Conservation (phyloP, 35 echinoderm and acorn worm genomes). For the Apostichopus parvimensis region DNA sequence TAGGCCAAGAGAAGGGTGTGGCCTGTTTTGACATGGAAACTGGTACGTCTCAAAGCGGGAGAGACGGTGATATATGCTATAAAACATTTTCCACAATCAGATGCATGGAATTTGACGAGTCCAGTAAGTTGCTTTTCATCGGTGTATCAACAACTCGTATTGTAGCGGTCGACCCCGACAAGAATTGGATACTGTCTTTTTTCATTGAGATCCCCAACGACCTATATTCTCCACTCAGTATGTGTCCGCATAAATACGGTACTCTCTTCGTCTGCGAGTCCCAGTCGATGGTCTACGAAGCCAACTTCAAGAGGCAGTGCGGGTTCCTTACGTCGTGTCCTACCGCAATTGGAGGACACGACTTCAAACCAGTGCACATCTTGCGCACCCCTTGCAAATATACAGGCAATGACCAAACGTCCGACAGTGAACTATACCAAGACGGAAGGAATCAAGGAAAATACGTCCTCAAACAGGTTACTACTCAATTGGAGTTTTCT, state of each 20-base stretch:
- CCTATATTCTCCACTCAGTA: constrained; percentile 22
- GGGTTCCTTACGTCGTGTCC: constrained; percentile 36
- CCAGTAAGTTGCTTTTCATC: constrained; percentile 36
- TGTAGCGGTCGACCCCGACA: constrained; percentile 20
- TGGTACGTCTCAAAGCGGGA: background rate
- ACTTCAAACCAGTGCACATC: constrained; percentile 24
- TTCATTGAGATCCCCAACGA: constrained; percentile 45
- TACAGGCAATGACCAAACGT: background rate
- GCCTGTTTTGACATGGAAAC: constrained; percentile 37
- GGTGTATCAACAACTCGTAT: constrained; percentile 15
- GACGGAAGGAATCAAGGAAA: constrained; percentile 34
- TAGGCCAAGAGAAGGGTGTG: constrained; percentile 30
- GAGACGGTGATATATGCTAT: constrained; percentile 18
- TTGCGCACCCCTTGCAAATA: background rate
- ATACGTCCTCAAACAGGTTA: constrained; percentile 17
- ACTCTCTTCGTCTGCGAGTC: constrained; percentile 35
- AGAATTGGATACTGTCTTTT: constrained; percentile 7
- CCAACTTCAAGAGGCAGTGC: constrained; percentile 45
- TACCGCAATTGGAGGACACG: constrained; percentile 26
- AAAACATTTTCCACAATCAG: background rate
- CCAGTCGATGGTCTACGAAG: constrained; percentile 47
- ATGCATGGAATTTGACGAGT: constrained; percentile 47
- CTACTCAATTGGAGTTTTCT: constrained; percentile 29
- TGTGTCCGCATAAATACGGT: constrained; percentile 24
- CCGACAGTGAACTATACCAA: constrained; percentile 16